Conservation (phyloP, 2,797 vertebrate species). For the Thaleichthys pacificus region DNA sequence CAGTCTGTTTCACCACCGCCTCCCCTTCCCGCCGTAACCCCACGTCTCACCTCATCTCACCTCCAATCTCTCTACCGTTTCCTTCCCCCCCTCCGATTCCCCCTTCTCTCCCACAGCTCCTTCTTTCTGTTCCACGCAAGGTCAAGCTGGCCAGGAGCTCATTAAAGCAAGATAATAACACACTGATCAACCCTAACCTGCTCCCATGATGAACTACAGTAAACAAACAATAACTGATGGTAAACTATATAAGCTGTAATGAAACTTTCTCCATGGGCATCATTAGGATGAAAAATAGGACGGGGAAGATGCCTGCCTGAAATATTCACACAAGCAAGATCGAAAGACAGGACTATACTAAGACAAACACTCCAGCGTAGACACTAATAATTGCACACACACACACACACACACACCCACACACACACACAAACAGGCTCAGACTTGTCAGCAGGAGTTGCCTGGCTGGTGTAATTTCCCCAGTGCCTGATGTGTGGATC, state of each 20-base stretch:
- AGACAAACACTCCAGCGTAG: neutral
- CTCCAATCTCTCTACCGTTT: neutral
- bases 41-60: neutral
- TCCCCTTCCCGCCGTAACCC: neutral
- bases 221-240: conserved; percentile 34
- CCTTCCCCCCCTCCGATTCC: neutral
- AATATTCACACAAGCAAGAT: neutral
- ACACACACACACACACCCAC: neutral
- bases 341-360: too few species aligned
- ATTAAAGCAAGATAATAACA: conserved; percentile 32
- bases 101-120: conserved; percentile 1
- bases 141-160: conserved; percentile 31
- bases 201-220: conserved; percentile 22
- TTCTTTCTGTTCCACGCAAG: conserved; percentile 28
- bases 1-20: neutral
- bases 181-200: conserved; percentile 24
- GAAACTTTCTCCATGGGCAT: conserved; percentile 30
- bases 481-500: conserved; percentile 57
- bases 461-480: conserved; percentile 57
- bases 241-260: conserved; percentile 40
- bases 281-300: conserved; percentile 42
- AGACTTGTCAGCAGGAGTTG: conserved; percentile 21
- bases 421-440: conserved; percentile 21
- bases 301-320: neutral
- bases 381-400: conserved; percentile 13